Evolutionary conservation across 2,888 invertebrate genomes (phyloP), one percentile per base, ranked within the genome.

Genomic region (Sarcophaga carnaria): DNA sequence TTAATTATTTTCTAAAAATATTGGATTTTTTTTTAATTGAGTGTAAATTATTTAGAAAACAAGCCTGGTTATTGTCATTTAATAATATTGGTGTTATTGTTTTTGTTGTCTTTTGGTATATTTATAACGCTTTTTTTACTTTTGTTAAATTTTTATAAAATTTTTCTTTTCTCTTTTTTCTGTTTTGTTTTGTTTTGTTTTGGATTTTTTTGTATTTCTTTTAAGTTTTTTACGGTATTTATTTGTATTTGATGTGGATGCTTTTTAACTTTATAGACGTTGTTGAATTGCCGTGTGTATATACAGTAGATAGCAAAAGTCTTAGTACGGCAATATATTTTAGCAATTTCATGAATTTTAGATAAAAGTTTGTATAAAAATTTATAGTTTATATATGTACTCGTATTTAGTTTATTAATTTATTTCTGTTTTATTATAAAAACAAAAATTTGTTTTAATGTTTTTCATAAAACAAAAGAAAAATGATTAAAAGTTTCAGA

Each of bases 41-140:
- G 83, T 27, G 83, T 75, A 70, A 70, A 54, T 69, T 49, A 49
- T 67, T 25, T 75, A 70, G 62, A 77, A 76, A 83, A 77, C 72
- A 63, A 74, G 59, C 59, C 45, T 69, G 25, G 45, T 75, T 79
- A 67, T 81, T 83, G 83, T 80, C 77, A 78, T 69, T 86, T 83
- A 27, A n/a, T 59, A 14, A 2, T n/a, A 20, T 27, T 27, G 12
- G 4, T 67, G 20, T 25, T 69, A 14, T 70, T 78, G 17, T 60
- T 25, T 45, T 25, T 25, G 45, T 20, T 25, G 49, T 27, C 17
- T 72, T 72, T 62, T 69, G 62, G 37, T n/a, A 69, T 69, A 63
- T 75, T 77, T 77, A 67, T 63, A 62, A 74, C 60, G 59, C 66
- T 77, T 72, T 80, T 85, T 54, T 64, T 12, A 12, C 25, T 66